Percentiles rank a stretch among this genome's conserved stretches.
phyloP scores from a whole-genome alignment of 2,888 invertebrate species.

The Apodemia zela region DNA sequence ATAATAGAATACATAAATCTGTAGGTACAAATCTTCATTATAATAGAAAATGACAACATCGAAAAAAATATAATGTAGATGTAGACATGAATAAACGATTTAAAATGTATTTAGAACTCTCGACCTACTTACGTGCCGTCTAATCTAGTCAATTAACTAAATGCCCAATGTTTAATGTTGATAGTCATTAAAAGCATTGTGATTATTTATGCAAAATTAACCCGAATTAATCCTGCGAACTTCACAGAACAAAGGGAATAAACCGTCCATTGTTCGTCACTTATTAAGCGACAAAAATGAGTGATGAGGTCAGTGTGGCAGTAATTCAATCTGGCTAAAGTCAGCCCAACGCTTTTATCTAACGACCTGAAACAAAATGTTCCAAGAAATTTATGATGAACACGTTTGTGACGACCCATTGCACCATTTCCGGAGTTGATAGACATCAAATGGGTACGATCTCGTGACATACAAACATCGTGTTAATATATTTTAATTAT shows the following conservation, averaged over 20 bases:
- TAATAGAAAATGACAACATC: neutral
- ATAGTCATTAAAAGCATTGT: neutral
- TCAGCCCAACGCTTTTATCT: conserved; percentile 38
- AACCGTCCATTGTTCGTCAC: conserved; percentile 38
- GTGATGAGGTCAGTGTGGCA: conserved; percentile 56
- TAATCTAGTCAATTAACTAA: conserved; percentile 3
- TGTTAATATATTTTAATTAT: neutral
- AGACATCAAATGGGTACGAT: conserved; percentile 1
- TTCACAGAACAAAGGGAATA: conserved; percentile 36
- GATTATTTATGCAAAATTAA: conserved; percentile 14
- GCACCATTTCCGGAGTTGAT: conserved; percentile 14
- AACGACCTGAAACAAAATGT: conserved; percentile 15
- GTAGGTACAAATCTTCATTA: neutral
- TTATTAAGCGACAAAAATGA: conserved; percentile 45
- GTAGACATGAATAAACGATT: conserved; percentile 3
- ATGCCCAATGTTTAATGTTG: neutral
- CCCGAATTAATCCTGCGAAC: conserved; percentile 23
- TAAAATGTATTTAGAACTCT: conserved; percentile 1
- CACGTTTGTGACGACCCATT: conserved; percentile 7
- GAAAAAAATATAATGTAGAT: neutral
- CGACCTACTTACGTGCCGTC: neutral
- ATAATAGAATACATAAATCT: neutral
- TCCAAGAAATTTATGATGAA: conserved; percentile 17
- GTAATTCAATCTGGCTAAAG: conserved; percentile 49
- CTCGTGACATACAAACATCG: neutral